phyloP scores from a whole-genome alignment of 2,888 invertebrate species.

The Dione juno region DNA sequence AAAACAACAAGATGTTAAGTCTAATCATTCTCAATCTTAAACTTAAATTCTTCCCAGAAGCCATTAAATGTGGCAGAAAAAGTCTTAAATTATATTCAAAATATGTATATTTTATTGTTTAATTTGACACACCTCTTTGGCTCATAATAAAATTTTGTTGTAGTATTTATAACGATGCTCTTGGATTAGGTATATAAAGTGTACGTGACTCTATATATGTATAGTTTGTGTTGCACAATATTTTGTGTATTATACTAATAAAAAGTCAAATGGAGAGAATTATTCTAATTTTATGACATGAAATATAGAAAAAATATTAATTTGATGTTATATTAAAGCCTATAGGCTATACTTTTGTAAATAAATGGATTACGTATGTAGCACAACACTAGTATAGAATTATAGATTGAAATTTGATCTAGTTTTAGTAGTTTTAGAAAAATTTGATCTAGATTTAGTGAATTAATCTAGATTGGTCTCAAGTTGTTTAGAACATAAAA shows the following conservation, averaged over 20 bases:
- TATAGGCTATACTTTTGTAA: no score
- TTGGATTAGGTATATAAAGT: not conserved
- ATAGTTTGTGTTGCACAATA: constrained; percentile 47
- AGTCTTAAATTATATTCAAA: not conserved
- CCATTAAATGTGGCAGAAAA: constrained; percentile 1
- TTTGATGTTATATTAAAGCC: no score
- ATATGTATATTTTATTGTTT: constrained; percentile 49
- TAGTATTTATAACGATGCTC: constrained; percentile 15
- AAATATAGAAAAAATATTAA: no score
- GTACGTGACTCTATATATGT: constrained; percentile 48
- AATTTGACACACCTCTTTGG: constrained; percentile 45
- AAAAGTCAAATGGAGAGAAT: no score
- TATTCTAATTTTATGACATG: no score
- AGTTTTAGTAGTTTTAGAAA: no score
- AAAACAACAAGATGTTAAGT: not conserved
- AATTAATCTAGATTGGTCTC: no score
- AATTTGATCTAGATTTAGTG: no score
- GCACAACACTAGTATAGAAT: no score
- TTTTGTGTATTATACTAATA: not conserved
- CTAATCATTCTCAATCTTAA: not conserved
- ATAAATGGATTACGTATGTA: no score
- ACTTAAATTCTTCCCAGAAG: not conserved
- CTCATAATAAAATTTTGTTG: constrained; percentile 43
- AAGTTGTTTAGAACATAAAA: no score
- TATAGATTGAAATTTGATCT: no score